phyloP scores from a whole-genome alignment of 2,113 vertebrate genomes.

The Parus major region DNA sequence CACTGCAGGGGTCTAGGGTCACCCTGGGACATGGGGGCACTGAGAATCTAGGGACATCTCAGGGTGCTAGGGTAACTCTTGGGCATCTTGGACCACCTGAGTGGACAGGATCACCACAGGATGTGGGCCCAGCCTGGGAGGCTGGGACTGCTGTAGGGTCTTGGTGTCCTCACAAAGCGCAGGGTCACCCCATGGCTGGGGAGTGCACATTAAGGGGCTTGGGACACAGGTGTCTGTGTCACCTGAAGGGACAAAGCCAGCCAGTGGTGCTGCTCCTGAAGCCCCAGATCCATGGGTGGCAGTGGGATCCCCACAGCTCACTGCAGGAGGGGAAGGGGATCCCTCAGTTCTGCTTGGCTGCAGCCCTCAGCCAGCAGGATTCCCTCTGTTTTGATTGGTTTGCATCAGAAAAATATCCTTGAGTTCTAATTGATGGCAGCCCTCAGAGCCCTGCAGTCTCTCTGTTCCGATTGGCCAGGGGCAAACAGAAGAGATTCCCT shows the following conservation, averaged over 20 bases:
- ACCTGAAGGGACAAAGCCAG: neutral
- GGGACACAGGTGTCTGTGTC: neutral
- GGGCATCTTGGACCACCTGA: neutral
- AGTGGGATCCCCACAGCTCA: neutral
- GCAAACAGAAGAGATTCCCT: neutral
- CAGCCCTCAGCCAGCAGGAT: neutral
- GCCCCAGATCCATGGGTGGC: no score
- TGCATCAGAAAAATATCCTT: neutral
- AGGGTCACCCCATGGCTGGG: neutral
- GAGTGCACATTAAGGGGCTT: neutral
- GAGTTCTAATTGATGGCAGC: neutral
- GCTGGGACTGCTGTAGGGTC: accelerated
- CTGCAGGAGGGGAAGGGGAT: neutral
- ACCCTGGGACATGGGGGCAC: neutral
- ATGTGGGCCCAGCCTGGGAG: neutral
- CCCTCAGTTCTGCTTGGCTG: neutral
- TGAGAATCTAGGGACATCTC: neutral
- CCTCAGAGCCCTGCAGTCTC: neutral
- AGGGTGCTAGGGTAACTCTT: neutral
- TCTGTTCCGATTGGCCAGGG: neutral
- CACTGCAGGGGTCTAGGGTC: neutral
- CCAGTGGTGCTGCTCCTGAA: accelerated
- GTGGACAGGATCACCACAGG: neutral
- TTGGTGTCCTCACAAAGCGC: neutral
- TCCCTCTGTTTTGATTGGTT: neutral